A percentile compares a stretch with the other conserved stretches of the same genome.
These are phyloP conservation scores for Lutraria rhynchaena DNA, from an alignment of 1,140 invertebrate species.

Conservation along the genomic window DNA sequence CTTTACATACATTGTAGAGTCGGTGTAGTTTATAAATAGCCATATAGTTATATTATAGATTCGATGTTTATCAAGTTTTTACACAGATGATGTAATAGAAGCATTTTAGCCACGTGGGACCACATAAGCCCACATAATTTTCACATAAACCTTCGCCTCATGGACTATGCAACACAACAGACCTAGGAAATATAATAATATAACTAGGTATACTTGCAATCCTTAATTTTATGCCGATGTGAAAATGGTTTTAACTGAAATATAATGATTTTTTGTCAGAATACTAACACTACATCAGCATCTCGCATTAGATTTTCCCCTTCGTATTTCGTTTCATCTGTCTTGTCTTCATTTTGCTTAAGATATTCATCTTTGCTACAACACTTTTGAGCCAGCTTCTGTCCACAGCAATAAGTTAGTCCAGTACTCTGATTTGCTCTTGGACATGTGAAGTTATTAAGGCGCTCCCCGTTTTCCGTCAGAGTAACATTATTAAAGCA, in stretches of 20 bases:
- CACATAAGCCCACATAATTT: too few species aligned
- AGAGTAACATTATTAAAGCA: slow-evolving; percentile 44
- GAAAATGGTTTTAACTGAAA: neutral
- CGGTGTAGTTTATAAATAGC: too few species aligned
- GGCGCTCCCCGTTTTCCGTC: slow-evolving; percentile 1
- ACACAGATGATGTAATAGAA: too few species aligned
- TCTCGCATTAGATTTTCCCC: neutral
- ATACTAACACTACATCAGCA: slow-evolving; percentile 21
- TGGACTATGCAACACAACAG: neutral
- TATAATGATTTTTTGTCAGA: neutral
- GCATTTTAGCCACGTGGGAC: too few species aligned
- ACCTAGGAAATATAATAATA: neutral
- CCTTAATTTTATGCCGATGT: neutral
- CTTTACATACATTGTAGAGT: too few species aligned
- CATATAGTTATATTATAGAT: too few species aligned
- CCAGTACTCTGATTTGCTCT: slow-evolving; percentile 14
- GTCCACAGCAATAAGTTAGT: slow-evolving; percentile 23
- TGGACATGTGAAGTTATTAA: slow-evolving; percentile 27
- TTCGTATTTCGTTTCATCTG: neutral
- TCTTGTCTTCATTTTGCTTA: neutral
- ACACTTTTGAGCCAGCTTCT: slow-evolving; percentile 9
- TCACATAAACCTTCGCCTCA: too few species aligned
- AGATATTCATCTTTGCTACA: slow-evolving; percentile 9
- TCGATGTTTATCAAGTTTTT: too few species aligned
- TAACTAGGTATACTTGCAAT: neutral